Evolutionary conservation across 2,888 invertebrate species (phyloP).

Genomic region (Luperina testacea): DNA sequence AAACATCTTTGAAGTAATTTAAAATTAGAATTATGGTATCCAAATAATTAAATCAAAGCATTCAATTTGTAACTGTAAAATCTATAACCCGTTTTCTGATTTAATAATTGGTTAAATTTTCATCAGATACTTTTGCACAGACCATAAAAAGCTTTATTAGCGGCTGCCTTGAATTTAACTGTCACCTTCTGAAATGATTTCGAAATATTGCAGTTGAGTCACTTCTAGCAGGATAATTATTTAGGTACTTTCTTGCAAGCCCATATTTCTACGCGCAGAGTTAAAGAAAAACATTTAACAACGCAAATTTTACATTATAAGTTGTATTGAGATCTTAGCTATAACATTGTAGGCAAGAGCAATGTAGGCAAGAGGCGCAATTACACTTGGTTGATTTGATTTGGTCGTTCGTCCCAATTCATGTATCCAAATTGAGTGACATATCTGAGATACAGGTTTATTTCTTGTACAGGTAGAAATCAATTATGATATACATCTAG

Average conservation of each 20-base stretch:
- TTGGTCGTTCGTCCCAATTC: neutral
- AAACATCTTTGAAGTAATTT: too few species aligned
- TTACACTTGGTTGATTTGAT: neutral
- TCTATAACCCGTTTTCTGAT: neutral
- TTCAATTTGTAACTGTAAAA: neutral
- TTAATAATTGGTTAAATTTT: neutral
- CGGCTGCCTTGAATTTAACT: neutral
- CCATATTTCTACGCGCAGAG: neutral
- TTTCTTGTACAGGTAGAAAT: neutral
- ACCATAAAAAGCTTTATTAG: neutral
- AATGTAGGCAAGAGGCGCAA: neutral
- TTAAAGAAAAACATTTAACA: neutral
- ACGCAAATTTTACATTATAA: neutral
- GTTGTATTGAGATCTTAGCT: neutral
- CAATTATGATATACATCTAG: too few species aligned
- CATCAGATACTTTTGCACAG: neutral
- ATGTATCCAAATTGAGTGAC: neutral
- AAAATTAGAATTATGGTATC: too few species aligned
- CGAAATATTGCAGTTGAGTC: neutral
- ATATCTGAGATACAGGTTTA: neutral
- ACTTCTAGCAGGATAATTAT: neutral
- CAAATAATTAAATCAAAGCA: too few species aligned
- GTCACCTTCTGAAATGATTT: neutral
- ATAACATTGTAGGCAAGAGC: too few species aligned
- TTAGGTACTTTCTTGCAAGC: neutral